phyloP scores from a whole-genome alignment of 1,140 invertebrate genomes.

The Tenebrio molitor region DNA sequence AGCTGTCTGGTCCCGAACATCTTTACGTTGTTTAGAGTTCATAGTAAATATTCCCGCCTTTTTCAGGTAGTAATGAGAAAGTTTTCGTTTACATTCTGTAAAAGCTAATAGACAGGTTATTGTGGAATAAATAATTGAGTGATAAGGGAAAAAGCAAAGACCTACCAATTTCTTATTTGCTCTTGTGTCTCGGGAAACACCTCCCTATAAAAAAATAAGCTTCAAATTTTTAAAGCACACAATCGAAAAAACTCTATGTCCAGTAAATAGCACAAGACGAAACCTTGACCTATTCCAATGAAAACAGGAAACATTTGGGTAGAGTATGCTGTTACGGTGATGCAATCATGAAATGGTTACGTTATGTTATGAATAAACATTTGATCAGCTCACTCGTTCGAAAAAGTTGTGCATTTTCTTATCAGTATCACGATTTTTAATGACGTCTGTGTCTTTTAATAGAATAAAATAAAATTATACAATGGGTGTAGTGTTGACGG shows the following conservation, averaged over 20 bases:
- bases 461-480: no score
- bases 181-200: not conserved
- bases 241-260: not conserved
- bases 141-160: not conserved
- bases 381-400: slow-evolving; percentile 13
- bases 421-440: not conserved
- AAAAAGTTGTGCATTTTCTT: no score
- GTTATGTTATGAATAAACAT: slow-evolving; percentile 33
- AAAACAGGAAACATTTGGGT: slow-evolving; percentile 23
- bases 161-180: not conserved
- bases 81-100: not conserved
- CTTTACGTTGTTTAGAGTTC: slow-evolving; percentile 10
- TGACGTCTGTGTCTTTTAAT: no score
- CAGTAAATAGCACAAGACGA: not conserved
- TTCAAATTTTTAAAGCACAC: slow-evolving; percentile 1
- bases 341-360: slow-evolving; percentile 25
- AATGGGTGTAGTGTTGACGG: no score
- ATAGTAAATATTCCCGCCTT: slow-evolving; percentile 40
- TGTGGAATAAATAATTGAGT: not conserved
- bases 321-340: slow-evolving; percentile 18
- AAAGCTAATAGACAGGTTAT: not conserved
- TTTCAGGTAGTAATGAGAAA: slow-evolving; percentile 31
- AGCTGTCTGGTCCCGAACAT: slow-evolving; percentile 37
- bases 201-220: not conserved
- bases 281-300: slow-evolving; percentile 34